Conservation (phyloP, 35 echinoderm and acorn worm species). For the Lytechinus pictus region DNA sequence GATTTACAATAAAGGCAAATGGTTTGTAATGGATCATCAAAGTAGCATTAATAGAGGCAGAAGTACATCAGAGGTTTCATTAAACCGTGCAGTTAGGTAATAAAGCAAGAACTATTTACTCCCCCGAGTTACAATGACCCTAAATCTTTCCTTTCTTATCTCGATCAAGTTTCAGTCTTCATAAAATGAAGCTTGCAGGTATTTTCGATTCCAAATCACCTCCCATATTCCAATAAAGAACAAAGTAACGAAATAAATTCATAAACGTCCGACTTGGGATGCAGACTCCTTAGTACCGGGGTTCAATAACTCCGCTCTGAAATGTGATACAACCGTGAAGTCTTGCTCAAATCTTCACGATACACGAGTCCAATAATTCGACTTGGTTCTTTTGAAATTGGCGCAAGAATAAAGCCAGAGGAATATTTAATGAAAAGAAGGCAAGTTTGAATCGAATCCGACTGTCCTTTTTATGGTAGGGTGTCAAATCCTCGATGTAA, state of each 20-base stretch:
- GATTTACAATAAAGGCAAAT: neutral
- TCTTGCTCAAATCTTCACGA: neutral
- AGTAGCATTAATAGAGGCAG: neutral
- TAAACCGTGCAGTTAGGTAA: neutral
- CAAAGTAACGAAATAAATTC: neutral
- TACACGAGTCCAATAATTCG: neutral
- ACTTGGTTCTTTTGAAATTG: neutral
- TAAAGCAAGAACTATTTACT: neutral
- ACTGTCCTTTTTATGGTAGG: neutral
- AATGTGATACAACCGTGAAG: neutral
- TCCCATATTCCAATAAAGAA: neutral
- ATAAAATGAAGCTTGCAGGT: neutral
- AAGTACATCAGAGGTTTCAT: neutral
- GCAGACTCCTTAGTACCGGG: neutral
- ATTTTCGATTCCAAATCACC: neutral
- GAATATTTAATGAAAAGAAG: neutral
- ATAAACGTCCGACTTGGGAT: neutral
- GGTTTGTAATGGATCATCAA: neutral
- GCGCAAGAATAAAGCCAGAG: neutral
- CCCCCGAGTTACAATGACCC: neutral
- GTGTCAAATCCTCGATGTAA: neutral
- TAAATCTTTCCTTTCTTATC: neutral
- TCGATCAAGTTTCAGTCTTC: neutral
- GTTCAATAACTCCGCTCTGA: neutral
- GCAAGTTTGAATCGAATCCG: neutral